phyloP scores from a whole-genome alignment of 2,113 vertebrate species.

The Oryzias curvinotus region DNA sequence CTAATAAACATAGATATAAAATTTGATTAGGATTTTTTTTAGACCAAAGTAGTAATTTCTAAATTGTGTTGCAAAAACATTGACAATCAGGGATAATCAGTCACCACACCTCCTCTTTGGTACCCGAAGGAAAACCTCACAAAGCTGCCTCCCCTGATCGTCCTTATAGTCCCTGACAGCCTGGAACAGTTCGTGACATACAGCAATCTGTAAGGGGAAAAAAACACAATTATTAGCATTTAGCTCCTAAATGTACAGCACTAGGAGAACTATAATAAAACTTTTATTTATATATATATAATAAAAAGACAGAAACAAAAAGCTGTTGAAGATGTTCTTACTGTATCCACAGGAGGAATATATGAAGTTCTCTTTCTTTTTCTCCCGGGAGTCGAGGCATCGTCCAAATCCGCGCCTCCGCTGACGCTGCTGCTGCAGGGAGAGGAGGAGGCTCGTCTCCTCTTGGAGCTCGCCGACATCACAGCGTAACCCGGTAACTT shows the following conservation, averaged over 20 bases:
- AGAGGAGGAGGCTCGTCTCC: slow-evolving; percentile 94
- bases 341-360: slow-evolving; percentile 91
- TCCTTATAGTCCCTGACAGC: slow-evolving; percentile 96
- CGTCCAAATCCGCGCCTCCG: slow-evolving; percentile 91
- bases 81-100: slow-evolving; percentile 10
- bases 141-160: slow-evolving; percentile 90
- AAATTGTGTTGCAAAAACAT: too few species aligned
- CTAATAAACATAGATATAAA: too few species aligned
- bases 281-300: background rate
- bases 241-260: background rate
- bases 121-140: slow-evolving; percentile 92
- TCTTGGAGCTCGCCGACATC: slow-evolving; percentile 86
- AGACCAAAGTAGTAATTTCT: too few species aligned
- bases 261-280: too few species aligned
- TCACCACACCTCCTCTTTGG: slow-evolving; percentile 90
- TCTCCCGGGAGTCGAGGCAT: slow-evolving; percentile 68
- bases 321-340: slow-evolving; percentile 55
- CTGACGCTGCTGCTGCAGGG: slow-evolving; percentile 87
- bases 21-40: too few species aligned
- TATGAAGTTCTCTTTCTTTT: slow-evolving; percentile 88
- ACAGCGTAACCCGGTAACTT: slow-evolving; percentile 35
- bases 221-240: background rate
- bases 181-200: slow-evolving; percentile 97
- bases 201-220: slow-evolving; percentile 84
- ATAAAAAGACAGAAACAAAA: background rate